Percentiles rank a stretch among this genome's conserved stretches.
Conservation (phyloP, 2,113 vertebrate genomes). For the Eurypyga helias region DNA sequence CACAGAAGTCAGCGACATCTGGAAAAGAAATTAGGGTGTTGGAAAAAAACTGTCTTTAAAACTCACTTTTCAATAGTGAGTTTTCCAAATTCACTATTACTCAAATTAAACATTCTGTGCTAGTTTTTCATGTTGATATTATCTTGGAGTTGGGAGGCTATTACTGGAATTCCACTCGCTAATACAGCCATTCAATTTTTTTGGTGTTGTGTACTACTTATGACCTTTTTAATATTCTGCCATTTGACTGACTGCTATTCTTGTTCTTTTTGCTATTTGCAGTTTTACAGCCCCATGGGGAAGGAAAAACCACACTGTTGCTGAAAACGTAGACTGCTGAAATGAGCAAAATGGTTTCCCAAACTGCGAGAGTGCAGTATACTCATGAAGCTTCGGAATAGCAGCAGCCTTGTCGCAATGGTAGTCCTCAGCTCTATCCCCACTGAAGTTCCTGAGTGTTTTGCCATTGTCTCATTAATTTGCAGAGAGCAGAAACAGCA, state of each 20-base stretch:
- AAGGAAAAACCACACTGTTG: background rate
- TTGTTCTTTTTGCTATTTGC: conserved; percentile 20
- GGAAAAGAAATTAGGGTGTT: background rate
- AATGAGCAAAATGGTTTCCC: background rate
- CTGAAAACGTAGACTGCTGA: background rate
- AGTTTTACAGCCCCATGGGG: background rate
- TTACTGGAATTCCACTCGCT: background rate
- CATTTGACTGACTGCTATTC: background rate
- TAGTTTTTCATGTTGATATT: background rate
- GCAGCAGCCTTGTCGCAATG: background rate
- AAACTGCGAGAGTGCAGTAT: rapidly evolving
- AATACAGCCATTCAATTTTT: background rate
- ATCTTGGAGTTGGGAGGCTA: background rate
- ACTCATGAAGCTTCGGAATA: background rate
- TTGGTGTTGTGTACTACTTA: background rate
- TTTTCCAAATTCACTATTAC: background rate
- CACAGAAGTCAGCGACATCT: background rate
- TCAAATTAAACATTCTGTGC: background rate
- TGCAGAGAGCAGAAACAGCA: background rate
- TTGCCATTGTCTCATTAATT: background rate
- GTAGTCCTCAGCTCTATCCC: background rate
- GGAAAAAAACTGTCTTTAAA: background rate
- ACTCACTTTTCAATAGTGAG: no score
- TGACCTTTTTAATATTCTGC: conserved; percentile 42
- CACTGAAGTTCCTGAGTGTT: background rate